Base-by-base conservation (phyloP, 2,888 invertebrate species). In the Lutraria lutraria region DNA sequence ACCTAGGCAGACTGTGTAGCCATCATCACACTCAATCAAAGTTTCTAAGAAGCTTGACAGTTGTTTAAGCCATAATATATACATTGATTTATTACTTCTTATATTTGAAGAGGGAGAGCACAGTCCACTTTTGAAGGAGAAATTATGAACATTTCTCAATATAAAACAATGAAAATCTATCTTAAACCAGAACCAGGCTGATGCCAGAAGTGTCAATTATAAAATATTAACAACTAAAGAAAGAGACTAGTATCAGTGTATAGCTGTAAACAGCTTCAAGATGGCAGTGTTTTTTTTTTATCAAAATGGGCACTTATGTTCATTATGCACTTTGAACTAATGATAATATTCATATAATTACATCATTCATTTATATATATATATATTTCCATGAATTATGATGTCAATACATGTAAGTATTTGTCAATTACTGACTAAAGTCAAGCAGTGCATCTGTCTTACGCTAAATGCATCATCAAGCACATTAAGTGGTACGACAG, bases 41-140 rank as follows among this genome's bases (percentile, higher is more conserved):
- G 79, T 43, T 52, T 76, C 54, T 21, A 34, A 63, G 80, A 60
- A 87, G 83, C 83, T 81, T 85, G 88, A 88, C 85, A 88, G 85
- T 81, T 88, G 87, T 79, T 84, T 21, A 34, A 72, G 31, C 63
- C 4, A 15, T 68, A 60, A 83, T 52, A 63, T 68, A 63, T 15
- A 25, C 25, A 25, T 43, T 84, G 84, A 84, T 84, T 84, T 84
- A 84, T 84, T 76, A 34, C 76, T 34, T 76, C 76, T 34, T 19
- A 76, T 76, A 76, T 34, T 76, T 76, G 13, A 76, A 76, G 76
- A 34, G 31, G 29, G 29, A 29, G 16, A 10, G 34, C 25, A 76
- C 76, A 31, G 76, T 76, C 76, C 76, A 76, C 76, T 76, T 31
- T 76, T 63, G 31, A 19, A 13, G 19, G 31, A 31, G 63, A n/a